phyloP scores from a whole-genome alignment of 2,888 invertebrate genomes.

The Ditula angustiorana region DNA sequence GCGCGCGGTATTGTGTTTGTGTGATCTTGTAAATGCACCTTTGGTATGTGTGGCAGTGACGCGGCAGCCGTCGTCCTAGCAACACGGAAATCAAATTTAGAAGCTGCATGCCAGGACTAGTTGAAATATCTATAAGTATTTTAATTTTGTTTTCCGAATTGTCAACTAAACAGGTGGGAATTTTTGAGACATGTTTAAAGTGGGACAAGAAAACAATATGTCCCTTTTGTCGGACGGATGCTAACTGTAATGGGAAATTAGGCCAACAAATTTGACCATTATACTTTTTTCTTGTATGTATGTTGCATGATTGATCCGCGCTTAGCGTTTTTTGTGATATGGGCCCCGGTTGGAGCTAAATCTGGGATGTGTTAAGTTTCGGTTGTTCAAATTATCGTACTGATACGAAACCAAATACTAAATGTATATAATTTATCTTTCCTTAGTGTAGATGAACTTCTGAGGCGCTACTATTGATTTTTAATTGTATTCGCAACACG shows the following conservation, averaged over 20 bases:
- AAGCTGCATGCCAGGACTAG: too few relatives aligned
- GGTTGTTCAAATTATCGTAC: conserved; percentile 36
- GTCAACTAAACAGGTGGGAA: too few relatives aligned
- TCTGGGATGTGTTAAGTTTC: neutral
- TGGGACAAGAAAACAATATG: neutral
- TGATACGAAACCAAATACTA: conserved; percentile 62
- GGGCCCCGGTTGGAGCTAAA: neutral
- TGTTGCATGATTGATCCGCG: neutral
- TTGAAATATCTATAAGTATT: too few relatives aligned
- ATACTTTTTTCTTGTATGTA: neutral
- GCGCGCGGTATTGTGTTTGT: too few relatives aligned
- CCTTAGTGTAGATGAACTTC: conserved; percentile 43
- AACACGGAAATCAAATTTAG: too few relatives aligned
- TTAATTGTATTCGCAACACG: too few relatives aligned
- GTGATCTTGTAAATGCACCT: too few relatives aligned
- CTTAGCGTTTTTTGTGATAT: conserved; percentile 12
- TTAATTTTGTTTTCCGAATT: too few relatives aligned
- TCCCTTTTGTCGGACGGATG: neutral
- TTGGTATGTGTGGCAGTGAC: too few relatives aligned
- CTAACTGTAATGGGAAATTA: neutral
- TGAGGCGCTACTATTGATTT: conserved; percentile 11
- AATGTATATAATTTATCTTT: conserved; percentile 55
- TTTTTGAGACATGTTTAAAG: neutral
- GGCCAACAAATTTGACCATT: neutral
- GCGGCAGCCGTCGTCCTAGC: too few relatives aligned